Evolutionary conservation across 2,888 invertebrate genomes (phyloP), one percentile per base, ranked within the genome.

Genomic region (Acronicta aceris): DNA sequence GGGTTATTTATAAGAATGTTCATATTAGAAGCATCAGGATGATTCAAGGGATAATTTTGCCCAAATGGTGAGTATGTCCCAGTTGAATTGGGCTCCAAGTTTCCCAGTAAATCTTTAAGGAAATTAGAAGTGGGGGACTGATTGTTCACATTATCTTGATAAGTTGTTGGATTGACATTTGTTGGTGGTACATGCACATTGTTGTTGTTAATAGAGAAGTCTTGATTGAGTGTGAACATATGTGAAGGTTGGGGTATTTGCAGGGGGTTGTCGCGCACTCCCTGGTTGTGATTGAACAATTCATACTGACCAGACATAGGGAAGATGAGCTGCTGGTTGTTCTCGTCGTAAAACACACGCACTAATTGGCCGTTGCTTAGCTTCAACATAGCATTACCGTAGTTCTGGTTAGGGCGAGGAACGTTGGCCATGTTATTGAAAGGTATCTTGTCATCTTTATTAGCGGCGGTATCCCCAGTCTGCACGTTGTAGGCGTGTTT

Each of bases 11-110:
- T 84, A 66, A 85, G 88, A 57, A 88, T 83, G 73, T 89, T 91
- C 50, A 90, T 69, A 40, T 88, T 83, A 2, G 93, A 89, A 45
- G 90, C 87, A 78, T 93, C 93, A 10, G 93, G 94, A 65, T 94
- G 95, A 72, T 95, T 95, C 15, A 95, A 84, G 9, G 95, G 93
- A 71, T 95, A 95, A 63, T 95, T 94, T 79, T 95, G 96, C 2
- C 97, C 97, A 88, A 97, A 97, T 0, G 97, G 97, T 56, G 96
- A 96, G 81, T 97, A 97, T 9, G 97, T 97, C 15, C 97, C 97
- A 55, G 95, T 96, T 36, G 96, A 96, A 83, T 96, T 97, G 6
- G 97, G 96, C 38, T 96, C 95, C 96, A 97, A 96, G 83, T 97
- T 97, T 10, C 96, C 96, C 54, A 97, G 95, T 45, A 97, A 92